Conservation (phyloP, 2,113 vertebrate genomes). For the Motacilla tschutschensis region DNA sequence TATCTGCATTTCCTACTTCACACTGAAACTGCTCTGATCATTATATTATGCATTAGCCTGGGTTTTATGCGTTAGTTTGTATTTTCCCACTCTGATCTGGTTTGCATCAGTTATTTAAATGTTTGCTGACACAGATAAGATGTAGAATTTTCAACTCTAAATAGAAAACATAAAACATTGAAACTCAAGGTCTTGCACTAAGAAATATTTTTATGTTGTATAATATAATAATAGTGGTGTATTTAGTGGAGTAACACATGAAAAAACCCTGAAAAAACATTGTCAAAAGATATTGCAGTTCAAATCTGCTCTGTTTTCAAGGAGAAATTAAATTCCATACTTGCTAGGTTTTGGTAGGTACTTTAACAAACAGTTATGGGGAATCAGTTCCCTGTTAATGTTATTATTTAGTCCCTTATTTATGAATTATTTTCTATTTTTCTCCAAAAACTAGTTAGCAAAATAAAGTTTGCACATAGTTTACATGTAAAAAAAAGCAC, state of each 20-base stretch:
- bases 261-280: background rate
- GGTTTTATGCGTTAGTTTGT: background rate
- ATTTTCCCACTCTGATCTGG: background rate
- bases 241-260: background rate
- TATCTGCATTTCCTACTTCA: background rate
- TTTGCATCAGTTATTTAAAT: background rate
- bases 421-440: background rate
- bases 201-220: background rate
- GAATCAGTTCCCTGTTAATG: background rate
- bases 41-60: background rate
- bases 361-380: background rate
- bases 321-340: background rate
- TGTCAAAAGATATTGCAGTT: background rate
- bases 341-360: background rate
- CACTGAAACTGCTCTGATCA: background rate
- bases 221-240: background rate
- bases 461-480: background rate
- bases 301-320: background rate
- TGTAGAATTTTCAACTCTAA: background rate
- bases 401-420: background rate
- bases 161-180: background rate
- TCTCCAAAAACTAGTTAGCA: background rate
- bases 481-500: background rate
- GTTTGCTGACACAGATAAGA: background rate
- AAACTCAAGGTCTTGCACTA: background rate